Evolutionary conservation across 64 coral and sea anemone species (phyloP).

Genomic region (Montipora sp.): DNA sequence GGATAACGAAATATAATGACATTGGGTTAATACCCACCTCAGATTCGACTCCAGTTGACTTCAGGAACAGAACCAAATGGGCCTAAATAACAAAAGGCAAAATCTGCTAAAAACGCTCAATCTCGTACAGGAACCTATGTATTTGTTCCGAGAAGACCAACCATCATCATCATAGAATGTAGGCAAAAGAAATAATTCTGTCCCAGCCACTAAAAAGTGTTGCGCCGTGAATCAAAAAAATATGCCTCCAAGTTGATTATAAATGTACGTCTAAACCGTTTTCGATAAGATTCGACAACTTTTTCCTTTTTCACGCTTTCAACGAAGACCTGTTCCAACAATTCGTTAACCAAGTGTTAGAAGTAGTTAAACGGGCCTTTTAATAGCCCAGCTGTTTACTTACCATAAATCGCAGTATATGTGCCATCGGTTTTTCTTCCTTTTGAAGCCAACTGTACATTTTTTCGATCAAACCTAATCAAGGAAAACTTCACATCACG

Average conservation of each 20-base stretch:
- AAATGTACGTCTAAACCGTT: no score
- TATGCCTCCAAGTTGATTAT: no score
- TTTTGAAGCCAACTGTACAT: slow-evolving; percentile 87
- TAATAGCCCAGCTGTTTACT: slow-evolving; percentile 1
- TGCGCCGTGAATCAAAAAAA: no score
- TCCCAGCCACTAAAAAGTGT: no score
- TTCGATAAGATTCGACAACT: no score
- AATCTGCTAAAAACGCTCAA: background rate
- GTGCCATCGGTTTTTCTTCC: slow-evolving; percentile 55
- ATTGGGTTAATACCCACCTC: slow-evolving; percentile 40
- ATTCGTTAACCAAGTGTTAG: no score
- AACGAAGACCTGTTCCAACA: no score
- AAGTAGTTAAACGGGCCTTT: no score
- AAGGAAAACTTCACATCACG: background rate
- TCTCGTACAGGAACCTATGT: background rate
- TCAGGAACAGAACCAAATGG: slow-evolving; percentile 93
- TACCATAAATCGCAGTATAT: slow-evolving; percentile 97
- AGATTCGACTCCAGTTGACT: slow-evolving; percentile 81
- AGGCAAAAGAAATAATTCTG: no score
- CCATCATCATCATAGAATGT: no score
- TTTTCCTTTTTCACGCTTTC: no score
- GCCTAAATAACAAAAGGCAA: slow-evolving; percentile 40
- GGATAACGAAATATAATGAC: no score
- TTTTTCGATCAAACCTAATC: slow-evolving; percentile 84
- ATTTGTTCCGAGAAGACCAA: background rate